Evolutionary conservation across 2,113 vertebrate species (phyloP).

Genomic region (Trogon melanurus): DNA sequence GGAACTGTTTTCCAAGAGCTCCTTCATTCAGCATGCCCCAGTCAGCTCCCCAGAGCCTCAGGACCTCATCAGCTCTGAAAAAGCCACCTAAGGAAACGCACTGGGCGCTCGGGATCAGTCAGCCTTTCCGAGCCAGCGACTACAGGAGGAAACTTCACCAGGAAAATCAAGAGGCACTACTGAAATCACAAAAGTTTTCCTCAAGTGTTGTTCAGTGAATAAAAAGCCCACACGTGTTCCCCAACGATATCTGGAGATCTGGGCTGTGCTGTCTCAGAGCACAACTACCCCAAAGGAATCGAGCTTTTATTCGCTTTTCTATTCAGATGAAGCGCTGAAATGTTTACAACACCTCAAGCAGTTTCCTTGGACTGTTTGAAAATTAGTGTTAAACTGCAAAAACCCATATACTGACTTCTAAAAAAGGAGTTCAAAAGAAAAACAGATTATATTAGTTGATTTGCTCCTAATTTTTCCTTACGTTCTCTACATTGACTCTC

Average conservation of each 20-base stretch:
- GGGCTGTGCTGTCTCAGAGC: neutral
- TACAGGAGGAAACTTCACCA: neutral
- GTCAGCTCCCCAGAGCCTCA: neutral
- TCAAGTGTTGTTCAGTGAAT: neutral
- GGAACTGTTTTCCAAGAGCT: neutral
- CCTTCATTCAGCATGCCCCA: neutral
- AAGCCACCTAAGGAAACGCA: slow-evolving; percentile 12
- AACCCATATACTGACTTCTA: neutral
- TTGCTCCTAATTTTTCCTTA: neutral
- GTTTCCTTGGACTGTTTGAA: neutral
- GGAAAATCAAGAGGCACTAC: slow-evolving; percentile 22
- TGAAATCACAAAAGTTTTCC: neutral
- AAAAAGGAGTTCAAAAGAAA: neutral
- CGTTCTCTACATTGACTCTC: neutral
- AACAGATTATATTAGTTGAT: neutral
- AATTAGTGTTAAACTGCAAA: neutral
- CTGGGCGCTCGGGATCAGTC: neutral
- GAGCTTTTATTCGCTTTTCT: slow-evolving; percentile 20
- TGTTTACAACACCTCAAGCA: neutral
- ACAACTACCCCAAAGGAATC: neutral
- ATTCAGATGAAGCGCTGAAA: neutral
- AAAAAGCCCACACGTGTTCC: neutral
- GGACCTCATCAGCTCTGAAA: neutral
- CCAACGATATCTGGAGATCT: neutral
- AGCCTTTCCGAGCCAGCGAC: neutral